Evolutionary conservation across 2,888 invertebrate species (phyloP), one percentile per base, ranked within the genome.

Genomic region (Galeopsomyia nigrocyanea): DNA sequence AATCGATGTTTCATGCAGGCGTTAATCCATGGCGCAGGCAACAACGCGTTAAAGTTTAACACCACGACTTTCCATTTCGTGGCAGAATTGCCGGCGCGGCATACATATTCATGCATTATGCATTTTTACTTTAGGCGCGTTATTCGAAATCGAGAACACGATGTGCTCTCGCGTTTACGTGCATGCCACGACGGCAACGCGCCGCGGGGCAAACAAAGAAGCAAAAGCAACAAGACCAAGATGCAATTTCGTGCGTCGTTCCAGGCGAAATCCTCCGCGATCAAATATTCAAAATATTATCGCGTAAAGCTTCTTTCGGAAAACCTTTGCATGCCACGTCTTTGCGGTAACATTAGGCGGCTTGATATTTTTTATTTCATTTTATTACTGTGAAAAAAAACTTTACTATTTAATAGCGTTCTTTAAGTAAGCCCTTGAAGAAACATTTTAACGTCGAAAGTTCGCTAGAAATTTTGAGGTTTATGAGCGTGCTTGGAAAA

Each of bases 191-290:
- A 50, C 26, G 26, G 7, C 10, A 26, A 50, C 26, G 26, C 26
- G 26, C 26, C 26, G 26, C 17, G 47, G 58, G 22, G 46, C 21
- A 46, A 51, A 22, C 50, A 31, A 22, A 21, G 19, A 14, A 58
- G 46, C 14, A 50, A 17, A 16, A 49, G 16, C 31, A 14, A 16
- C n/a, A 17, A 61, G 65, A 46, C 50, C 17, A 64, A 74, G 64
- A 61, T 61, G 71, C 71, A 71, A 71, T 74, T 71, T 74, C 68
- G 64, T 71, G 64, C 69, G 55, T 63, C 70, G 67, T 74, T 73
- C 58, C 67, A 46, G 58, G 74, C 58, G 56, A 66, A 69, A 67
- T 67, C 70, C 57, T 58, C 17, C 53, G 51, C 58, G 68, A 69
- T 73, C 69, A 69, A 69, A 73, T 64, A 73, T 73, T 73, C 56